Evolutionary conservation across 2,797 vertebrate species (phyloP), one percentile per base, ranked within the genome.

Genomic region (Sebastes taczanowskii): DNA sequence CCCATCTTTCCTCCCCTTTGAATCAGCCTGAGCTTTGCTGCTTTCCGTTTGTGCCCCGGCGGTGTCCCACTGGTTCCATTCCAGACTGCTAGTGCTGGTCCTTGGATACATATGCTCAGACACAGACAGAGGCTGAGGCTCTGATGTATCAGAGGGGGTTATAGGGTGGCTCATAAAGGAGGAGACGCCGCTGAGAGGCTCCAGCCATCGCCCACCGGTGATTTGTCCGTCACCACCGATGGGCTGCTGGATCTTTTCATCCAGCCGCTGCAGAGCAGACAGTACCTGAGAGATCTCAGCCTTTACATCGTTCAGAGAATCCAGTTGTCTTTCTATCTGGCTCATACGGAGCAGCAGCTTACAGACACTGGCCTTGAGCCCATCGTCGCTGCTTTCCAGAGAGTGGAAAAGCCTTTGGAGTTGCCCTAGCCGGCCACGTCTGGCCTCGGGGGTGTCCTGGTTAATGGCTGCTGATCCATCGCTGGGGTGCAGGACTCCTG

Each of bases 261-360:
- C 98, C 86, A 99, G 84, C 7, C 96, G 96, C 79, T 97, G 97
- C 23, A 99, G 92, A 60, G 97, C 98, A 25, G 97, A 97, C 42
- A 99, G 89, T 30, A 99, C 98, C 88, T 98, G 97, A 7, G 97
- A 97, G 81, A 99, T 98, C 88, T 99, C 97, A 32, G 97, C 96
- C n/a, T 98, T 96, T 25, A 99, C 97, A 0, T 99, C 98, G 0
- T 97, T 96, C 34, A 99, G 95, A 0, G 97, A 97, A 49, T 99
- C 98, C 16, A 99, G 95, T 62, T 98, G 97, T 89, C 97, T 97
- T 76, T 99, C 99, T 22, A 99, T 98, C 82, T 99, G 98, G 0
- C 97, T 96, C 56, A 99, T 98, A 38, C 99, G 95, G 67, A 98
- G 95, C 83, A 99, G 97, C 74, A 99, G 95, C 65, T 97, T 97